Conservation (phyloP, 2,797 vertebrate genomes). For the Balearica regulorum region DNA sequence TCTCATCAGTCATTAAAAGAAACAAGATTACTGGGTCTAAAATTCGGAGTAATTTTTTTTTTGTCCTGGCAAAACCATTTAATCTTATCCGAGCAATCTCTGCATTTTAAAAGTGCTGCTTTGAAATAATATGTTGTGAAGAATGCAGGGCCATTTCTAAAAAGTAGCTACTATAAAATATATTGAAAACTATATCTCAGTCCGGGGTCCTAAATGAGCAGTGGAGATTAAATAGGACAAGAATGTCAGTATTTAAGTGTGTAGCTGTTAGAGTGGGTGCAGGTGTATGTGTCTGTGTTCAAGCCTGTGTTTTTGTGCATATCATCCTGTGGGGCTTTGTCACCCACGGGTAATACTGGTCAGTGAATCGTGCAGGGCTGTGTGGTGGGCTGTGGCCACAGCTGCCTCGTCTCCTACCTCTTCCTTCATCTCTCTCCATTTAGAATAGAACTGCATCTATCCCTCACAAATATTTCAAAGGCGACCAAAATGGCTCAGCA, state of each 20-base stretch:
- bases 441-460: background rate
- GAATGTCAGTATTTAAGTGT: background rate
- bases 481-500: background rate
- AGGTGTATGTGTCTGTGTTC: background rate
- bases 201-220: background rate
- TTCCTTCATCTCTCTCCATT: background rate
- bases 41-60: background rate
- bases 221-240: background rate
- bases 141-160: background rate
- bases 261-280: background rate
- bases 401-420: background rate
- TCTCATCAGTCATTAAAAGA: conserved; percentile 41
- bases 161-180: background rate
- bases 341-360: accelerated
- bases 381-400: background rate
- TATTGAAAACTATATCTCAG: background rate
- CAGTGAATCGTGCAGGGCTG: background rate
- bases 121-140: background rate
- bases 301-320: background rate
- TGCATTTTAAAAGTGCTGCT: background rate
- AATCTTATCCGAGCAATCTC: background rate
- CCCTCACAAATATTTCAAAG: background rate
- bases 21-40: conserved; percentile 1
- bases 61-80: background rate
- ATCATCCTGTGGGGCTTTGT: background rate